Evolutionary conservation across 2,797 vertebrate species (phyloP), one percentile per base, ranked within the genome.

Genomic region (Oryzias sinensis): DNA sequence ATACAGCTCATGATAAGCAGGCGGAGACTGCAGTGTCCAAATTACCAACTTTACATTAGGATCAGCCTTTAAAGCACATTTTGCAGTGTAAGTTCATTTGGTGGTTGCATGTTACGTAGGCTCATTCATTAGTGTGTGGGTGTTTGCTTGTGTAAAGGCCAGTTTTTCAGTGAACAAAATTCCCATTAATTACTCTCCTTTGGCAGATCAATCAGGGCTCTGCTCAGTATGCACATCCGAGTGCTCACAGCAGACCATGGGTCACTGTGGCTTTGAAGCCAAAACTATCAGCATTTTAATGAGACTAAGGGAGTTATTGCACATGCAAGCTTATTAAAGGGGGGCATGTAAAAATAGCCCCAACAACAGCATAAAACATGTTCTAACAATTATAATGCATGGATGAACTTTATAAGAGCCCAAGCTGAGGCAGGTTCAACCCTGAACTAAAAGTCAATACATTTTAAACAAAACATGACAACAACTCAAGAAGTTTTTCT

Each of bases 241-340:
- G 60, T 50, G 76, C 2, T 16, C 64, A 53, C 79, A 69, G 71
- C 76, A 68, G 70, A 72, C 60, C 56, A 37, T 59, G 69, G 87
- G 81, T 92, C 77, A 88, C 79, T 44, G 87, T 85, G 79, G 88
- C 85, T 86, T 79, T 72, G 87, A 81, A 84, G 67, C 65, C 68
- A 45, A 59, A 76, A 85, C 80, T 88, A 88, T 83, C 16, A 72
- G 80, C 76, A 87, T 91, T 90, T 88, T 89, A 92, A 93, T 89
- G 83, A 90, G 71, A 59, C 67, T 59, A 74, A 80, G 68, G 67
- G 80, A 88, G 82, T 86, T 85, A 83, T 71, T 72, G 66, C 68
- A 55, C 40, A 27, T 41, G 18, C 48, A 45, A 52, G 56, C 46
- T 22, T 13, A 72, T 79, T 61, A 59, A 76, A 37, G 59, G 78